Evolutionary conservation across 2,113 vertebrate genomes (phyloP).

Genomic region (Paracanthobrama guichenoti): DNA sequence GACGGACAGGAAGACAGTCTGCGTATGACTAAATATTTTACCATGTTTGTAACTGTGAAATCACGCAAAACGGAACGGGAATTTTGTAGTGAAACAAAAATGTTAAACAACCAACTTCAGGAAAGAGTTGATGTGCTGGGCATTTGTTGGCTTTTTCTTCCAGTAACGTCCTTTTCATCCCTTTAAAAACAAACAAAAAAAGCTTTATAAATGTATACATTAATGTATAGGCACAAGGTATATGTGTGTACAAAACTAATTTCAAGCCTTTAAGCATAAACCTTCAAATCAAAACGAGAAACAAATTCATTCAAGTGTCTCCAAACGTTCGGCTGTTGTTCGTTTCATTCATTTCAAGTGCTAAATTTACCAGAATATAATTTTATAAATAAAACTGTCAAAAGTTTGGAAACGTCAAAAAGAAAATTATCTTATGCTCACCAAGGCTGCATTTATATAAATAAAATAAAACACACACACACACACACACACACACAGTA

Average conservation of each 20-base stretch:
- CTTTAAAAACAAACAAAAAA: background rate
- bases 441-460: background rate
- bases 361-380: background rate
- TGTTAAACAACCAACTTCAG: background rate
- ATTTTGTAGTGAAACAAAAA: background rate
- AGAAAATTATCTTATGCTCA: background rate
- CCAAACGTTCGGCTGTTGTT: no score
- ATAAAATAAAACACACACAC: no score
- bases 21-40: background rate
- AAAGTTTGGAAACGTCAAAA: no score
- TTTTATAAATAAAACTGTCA: background rate
- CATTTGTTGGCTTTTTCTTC: background rate
- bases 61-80: background rate
- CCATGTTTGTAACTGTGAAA: background rate
- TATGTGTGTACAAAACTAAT: background rate
- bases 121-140: background rate
- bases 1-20: conserved; percentile 5
- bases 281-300: background rate
- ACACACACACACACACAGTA: no score
- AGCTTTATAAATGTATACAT: background rate
- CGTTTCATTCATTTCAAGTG: background rate
- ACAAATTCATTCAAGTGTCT: background rate
- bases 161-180: background rate
- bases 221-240: no score
- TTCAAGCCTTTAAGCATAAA: background rate